phyloP scores from a whole-genome alignment of 2,797 vertebrate genomes.

The Periparus ater region DNA sequence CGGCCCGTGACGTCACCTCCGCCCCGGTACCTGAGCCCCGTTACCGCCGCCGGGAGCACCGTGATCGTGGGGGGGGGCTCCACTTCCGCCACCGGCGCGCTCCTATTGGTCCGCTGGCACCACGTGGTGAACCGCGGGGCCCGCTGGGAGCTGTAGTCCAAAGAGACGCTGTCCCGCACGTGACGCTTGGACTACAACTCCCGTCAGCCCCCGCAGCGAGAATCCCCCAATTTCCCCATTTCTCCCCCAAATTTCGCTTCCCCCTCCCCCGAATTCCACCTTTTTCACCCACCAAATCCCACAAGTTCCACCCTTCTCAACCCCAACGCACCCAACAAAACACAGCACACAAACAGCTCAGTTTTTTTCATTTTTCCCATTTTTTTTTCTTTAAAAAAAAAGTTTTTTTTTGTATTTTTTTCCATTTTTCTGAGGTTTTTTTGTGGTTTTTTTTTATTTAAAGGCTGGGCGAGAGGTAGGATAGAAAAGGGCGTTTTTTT shows the following conservation, averaged over 20 bases:
- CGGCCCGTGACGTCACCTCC: neutral
- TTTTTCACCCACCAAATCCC: neutral
- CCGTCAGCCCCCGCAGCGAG: neutral
- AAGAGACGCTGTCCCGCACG: rapidly evolving
- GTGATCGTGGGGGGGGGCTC: rapidly evolving
- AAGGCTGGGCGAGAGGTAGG: slow-evolving; percentile 15
- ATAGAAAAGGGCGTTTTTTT: neutral
- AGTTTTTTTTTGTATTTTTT: neutral
- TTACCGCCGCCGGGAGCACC: neutral
- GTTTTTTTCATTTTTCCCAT: neutral
- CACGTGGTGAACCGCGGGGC: rapidly evolving
- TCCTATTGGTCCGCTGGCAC: rapidly evolving
- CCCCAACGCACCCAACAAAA: neutral
- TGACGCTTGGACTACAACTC: rapidly evolving
- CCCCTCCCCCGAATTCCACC: neutral
- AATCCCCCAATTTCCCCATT: rapidly evolving
- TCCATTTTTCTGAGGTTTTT: neutral
- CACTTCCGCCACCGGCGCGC: neutral
- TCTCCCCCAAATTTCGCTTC: neutral
- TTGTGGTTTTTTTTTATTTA: neutral
- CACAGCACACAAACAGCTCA: neutral
- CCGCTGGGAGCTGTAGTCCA: neutral
- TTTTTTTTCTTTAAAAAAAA: neutral
- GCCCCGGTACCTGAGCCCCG: neutral
- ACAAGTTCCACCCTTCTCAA: neutral